phyloP scores from a whole-genome alignment of 2,888 invertebrate species.

The Archips xylosteana region DNA sequence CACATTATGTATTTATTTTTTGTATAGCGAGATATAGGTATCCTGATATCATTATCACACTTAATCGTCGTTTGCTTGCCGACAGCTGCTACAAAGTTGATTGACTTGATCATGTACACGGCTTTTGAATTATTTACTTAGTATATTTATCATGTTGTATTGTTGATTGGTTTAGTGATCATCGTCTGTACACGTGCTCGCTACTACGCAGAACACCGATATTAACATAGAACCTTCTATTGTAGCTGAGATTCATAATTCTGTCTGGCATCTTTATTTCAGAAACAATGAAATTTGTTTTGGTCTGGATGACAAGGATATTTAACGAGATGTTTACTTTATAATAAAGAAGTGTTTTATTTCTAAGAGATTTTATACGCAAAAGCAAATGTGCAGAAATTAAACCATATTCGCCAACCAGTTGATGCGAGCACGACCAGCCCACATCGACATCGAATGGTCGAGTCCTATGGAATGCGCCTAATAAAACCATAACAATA shows the following conservation, averaged over 20 bases:
- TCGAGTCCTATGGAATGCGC: constrained; percentile 76
- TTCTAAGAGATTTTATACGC: background rate
- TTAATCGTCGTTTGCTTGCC: constrained; percentile 8
- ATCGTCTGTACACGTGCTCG: constrained; percentile 15
- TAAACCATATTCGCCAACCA: background rate
- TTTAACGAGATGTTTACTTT: background rate
- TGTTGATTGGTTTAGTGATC: constrained; percentile 29
- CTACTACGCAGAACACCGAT: constrained; percentile 53
- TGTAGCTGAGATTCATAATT: constrained; percentile 45
- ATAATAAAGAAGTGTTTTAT: background rate
- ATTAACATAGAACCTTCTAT: constrained; percentile 73
- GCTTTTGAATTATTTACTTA: constrained; percentile 11
- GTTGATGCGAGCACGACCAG: constrained; percentile 4
- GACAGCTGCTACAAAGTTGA: constrained; percentile 17
- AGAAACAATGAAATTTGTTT: background rate
- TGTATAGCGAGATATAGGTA: background rate
- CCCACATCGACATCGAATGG: constrained; percentile 49
- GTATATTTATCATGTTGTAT: background rate
- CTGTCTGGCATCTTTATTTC: constrained; percentile 4
- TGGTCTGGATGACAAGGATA: background rate
- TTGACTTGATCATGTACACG: constrained; percentile 15
- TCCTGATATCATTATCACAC: background rate
- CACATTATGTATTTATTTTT: background rate
- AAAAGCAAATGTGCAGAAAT: background rate
- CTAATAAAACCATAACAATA: constrained; percentile 79